Conservation (phyloP, 2,797 vertebrate species). For the Podarcis siculus region DNA sequence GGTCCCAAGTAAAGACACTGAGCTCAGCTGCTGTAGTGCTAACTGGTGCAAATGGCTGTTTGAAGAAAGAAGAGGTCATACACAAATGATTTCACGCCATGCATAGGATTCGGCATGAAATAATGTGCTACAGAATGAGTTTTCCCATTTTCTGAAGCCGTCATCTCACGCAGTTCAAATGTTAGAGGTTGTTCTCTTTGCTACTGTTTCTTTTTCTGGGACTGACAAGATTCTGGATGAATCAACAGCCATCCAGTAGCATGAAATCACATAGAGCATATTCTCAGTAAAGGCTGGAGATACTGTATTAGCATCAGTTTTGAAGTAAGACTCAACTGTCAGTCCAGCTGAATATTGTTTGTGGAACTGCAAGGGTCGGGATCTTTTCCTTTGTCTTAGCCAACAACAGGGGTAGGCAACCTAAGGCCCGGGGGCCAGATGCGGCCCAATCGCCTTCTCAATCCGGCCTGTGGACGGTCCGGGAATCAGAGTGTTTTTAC, state of each 20-base stretch:
- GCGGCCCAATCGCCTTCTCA: too few relatives aligned
- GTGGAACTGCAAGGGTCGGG: too few relatives aligned
- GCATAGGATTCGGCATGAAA: neutral
- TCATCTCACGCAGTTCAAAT: neutral
- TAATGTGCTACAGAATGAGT: neutral
- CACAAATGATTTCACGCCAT: neutral
- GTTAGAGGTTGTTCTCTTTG: neutral
- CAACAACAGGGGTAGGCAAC: too few relatives aligned
- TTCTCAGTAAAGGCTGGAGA: neutral
- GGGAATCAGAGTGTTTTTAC: too few relatives aligned
- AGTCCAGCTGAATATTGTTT: too few relatives aligned
- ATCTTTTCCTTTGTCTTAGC: too few relatives aligned
- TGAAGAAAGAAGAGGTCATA: neutral
- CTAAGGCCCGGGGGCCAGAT: too few relatives aligned
- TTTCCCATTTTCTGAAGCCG: neutral
- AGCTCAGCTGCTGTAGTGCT: neutral
- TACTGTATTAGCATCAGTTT: too few relatives aligned
- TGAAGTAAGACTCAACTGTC: too few relatives aligned
- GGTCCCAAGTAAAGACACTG: neutral
- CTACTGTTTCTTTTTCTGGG: neutral
- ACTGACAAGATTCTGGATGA: neutral
- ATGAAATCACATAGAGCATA: neutral
- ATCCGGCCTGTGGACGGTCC: fast-evolving
- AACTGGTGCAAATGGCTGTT: neutral
- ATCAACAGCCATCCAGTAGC: neutral